Evolutionary conservation across 2,888 invertebrate species (phyloP).

Genomic region (Gortyna flavago): DNA sequence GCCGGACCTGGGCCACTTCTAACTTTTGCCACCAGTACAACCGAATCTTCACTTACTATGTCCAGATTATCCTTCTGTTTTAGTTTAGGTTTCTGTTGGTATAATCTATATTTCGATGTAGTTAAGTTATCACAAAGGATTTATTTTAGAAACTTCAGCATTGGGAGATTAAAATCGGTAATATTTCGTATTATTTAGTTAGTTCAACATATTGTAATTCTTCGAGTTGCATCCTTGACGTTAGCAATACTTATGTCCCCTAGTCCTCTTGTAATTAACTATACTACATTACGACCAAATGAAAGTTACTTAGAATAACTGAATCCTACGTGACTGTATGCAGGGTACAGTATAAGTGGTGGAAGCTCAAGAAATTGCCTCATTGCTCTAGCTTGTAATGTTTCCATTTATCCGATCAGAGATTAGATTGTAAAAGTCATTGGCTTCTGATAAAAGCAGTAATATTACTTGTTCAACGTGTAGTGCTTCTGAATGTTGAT

Average conservation of each 20-base stretch:
- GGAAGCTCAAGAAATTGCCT: conserved; percentile 39
- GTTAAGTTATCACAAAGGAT: background rate
- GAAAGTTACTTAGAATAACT: conserved; percentile 41
- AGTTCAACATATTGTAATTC: background rate
- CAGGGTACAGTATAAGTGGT: conserved; percentile 21
- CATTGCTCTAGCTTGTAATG: conserved; percentile 26
- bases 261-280: conserved; percentile 26
- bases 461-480: conserved; percentile 12
- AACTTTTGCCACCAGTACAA: background rate
- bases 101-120: background rate
- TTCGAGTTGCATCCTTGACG: background rate
- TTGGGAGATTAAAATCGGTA: background rate
- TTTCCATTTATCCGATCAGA: conserved; percentile 46
- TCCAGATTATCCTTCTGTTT: background rate
- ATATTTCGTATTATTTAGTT: background rate
- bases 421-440: conserved; percentile 39
- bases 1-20: background rate
- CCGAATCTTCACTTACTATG: background rate
- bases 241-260: background rate
- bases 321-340: conserved; percentile 41
- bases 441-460: conserved; percentile 13
- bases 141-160: background rate
- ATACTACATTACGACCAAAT: conserved; percentile 19
- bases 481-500: conserved; percentile 18
- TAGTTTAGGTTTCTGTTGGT: background rate